Evolutionary conservation across 2,888 invertebrate species (phyloP).

Genomic region (Cephus nigrinus): DNA sequence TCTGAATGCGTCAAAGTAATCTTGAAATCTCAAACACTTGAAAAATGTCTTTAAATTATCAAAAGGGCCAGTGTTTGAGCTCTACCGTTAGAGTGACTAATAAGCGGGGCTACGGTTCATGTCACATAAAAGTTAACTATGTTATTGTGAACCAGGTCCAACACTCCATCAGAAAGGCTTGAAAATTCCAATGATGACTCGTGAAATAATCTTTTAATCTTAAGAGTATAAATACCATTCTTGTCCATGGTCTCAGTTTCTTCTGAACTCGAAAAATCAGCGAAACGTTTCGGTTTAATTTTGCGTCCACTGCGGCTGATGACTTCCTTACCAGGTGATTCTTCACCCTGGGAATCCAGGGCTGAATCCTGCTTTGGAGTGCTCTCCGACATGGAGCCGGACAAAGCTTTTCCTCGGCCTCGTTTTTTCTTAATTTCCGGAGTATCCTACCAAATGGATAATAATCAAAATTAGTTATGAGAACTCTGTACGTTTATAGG

Average conservation of each 20-base stretch:
- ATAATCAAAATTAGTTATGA: too few species aligned
- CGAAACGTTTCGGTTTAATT: constrained; percentile 74
- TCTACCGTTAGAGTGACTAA: too few species aligned
- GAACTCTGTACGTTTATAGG: too few species aligned
- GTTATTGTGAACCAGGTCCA: too few species aligned
- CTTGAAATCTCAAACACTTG: too few species aligned
- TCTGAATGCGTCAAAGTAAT: too few species aligned
- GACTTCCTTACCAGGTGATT: constrained; percentile 70
- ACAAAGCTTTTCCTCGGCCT: constrained; percentile 28
- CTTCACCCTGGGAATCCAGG: constrained; percentile 65
- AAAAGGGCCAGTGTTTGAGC: too few species aligned
- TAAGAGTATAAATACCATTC: constrained; percentile 38
- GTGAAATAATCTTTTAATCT: background rate
- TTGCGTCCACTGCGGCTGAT: constrained; percentile 80
- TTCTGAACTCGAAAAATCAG: constrained; percentile 59
- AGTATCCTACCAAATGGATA: constrained; percentile 33
- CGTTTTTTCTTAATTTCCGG: constrained; percentile 43
- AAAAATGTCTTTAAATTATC: too few species aligned
- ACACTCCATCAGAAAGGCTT: background rate
- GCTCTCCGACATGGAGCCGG: constrained; percentile 36
- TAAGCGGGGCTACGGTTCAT: too few species aligned
- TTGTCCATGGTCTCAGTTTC: constrained; percentile 50
- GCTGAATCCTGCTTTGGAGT: constrained; percentile 45
- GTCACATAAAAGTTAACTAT: too few species aligned
- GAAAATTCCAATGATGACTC: background rate